Evolutionary conservation across 2,888 invertebrate species (phyloP), one percentile per base, ranked within the genome.

Genomic region (Heliconius hortense): DNA sequence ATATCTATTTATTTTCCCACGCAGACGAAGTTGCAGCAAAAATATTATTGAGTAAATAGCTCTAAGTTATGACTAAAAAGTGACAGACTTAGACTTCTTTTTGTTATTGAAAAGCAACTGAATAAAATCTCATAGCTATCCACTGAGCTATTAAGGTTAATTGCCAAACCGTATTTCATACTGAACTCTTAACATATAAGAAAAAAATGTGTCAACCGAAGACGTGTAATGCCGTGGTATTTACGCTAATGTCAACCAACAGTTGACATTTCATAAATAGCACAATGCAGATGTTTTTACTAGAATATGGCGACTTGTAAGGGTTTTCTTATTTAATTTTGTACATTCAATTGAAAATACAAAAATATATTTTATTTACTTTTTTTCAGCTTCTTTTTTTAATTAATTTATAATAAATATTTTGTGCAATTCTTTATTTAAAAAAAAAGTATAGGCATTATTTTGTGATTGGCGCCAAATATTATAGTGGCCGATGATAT

Each of bases 161-260:
- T 69, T 31, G 31, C 53, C 35, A 35, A 56, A 69, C 56, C 43
- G 1, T 60, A 71, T 60, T 60, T 71, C 35, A 35, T 71, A 71
- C 8, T 15, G 18, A 60, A 35, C 1, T 59, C 24, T 60, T 59
- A 35, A 18, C 59, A 71, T 56, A 63, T 72, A 63, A n/a, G n/a
- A 39, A 75, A 73, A 78, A 76, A 75, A 56, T 78, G 60, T 78
- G 77, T 77, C 73, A 78, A 70, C 59, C 62, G 67, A 72, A 76
- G 74, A 76, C 74, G 68, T 73, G 72, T 79, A 78, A 74, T 77
- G 79, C 66, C 79, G 31, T 77, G 80, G 67, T 80, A 80, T 81
- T 81, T 79, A 75, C 66, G 62, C 64, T 75, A 81, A 81, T 81
- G 79, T 63, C 80, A 76, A 48, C 75, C 69, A 28, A 48, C 48